Percentiles rank a stretch among this genome's conserved stretches.
phyloP scores from a whole-genome alignment of 2,888 invertebrate genomes.

The Synanthedon tipuliformis region DNA sequence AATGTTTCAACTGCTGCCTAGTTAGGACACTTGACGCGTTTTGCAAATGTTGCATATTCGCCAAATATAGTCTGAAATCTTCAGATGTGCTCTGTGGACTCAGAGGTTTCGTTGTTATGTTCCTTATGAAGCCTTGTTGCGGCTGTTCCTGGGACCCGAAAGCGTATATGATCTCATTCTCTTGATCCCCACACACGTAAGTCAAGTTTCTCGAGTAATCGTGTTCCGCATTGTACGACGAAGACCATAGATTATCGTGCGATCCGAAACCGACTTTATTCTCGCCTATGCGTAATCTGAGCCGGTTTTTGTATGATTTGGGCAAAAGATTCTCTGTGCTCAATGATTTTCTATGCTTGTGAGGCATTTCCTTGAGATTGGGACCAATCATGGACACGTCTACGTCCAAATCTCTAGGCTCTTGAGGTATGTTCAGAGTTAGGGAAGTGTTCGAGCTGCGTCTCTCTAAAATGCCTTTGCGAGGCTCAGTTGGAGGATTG shows the following conservation, averaged over 20 bases:
- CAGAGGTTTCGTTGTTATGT: conserved; percentile 74
- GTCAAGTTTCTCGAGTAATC: conserved; percentile 51
- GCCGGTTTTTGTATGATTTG: conserved; percentile 57
- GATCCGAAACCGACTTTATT: conserved; percentile 51
- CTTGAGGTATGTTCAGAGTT: conserved; percentile 71
- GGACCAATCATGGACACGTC: conserved; percentile 47
- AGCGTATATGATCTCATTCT: conserved; percentile 63
- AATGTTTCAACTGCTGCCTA: conserved; percentile 70
- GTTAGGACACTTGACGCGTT: conserved; percentile 75
- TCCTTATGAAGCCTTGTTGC: conserved; percentile 52
- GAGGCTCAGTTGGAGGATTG: conserved; percentile 35
- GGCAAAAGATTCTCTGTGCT: conserved; percentile 73
- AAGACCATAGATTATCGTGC: conserved; percentile 64
- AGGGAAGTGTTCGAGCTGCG: conserved; percentile 86
- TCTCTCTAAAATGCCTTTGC: conserved; percentile 78
- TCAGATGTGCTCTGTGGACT: conserved; percentile 76
- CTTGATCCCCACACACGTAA: conserved; percentile 58
- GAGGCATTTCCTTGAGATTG: conserved; percentile 42
- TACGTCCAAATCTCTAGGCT: conserved; percentile 58
- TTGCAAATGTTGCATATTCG: conserved; percentile 79
- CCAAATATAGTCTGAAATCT: conserved; percentile 77
- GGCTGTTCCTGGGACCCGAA: conserved; percentile 50
- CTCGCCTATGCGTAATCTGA: conserved; percentile 33
- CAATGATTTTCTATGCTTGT: conserved; percentile 67
- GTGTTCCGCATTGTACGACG: conserved; percentile 47